Percentiles rank a stretch among this genome's conserved stretches.
phyloP scores from a whole-genome alignment of 1,140 invertebrate genomes.

The Drosophila sulfurigaster region DNA sequence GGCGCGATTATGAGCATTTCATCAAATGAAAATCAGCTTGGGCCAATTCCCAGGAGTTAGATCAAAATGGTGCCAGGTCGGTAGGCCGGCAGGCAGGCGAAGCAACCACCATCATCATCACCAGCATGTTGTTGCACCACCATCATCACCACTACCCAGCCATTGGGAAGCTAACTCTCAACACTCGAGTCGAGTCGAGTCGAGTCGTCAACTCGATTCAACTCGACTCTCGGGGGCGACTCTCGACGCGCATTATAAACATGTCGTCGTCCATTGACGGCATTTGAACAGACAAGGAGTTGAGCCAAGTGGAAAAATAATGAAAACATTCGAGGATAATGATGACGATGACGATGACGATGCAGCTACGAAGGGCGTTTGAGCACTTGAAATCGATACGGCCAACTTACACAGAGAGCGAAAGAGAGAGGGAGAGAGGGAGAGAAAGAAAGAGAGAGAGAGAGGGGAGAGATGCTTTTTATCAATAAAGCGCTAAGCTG shows the following conservation, averaged over 20 bases:
- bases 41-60: slow-evolving; percentile 67
- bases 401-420: too few relatives aligned
- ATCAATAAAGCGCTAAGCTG: slow-evolving; percentile 70
- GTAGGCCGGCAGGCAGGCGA: neutral
- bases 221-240: slow-evolving; percentile 20
- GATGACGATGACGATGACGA: slow-evolving; percentile 47
- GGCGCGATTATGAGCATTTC: slow-evolving; percentile 64
- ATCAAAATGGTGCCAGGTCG: slow-evolving; percentile 69
- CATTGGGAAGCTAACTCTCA: neutral
- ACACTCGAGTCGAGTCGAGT: slow-evolving; percentile 21
- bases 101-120: slow-evolving; percentile 21
- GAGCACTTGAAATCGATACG: slow-evolving; percentile 50
- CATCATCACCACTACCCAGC: slow-evolving; percentile 19
- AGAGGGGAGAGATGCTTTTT: slow-evolving; percentile 23
- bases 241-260: slow-evolving; percentile 43
- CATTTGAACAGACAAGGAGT: slow-evolving; percentile 84
- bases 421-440: too few relatives aligned
- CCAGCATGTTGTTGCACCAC: neutral
- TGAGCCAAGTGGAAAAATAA: slow-evolving; percentile 85
- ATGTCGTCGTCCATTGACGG: slow-evolving; percentile 74
- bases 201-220: slow-evolving; percentile 13
- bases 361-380: neutral
- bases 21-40: slow-evolving; percentile 52
- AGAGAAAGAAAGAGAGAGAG: too few relatives aligned
- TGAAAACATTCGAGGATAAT: slow-evolving; percentile 84